Evolutionary conservation across 1,140 invertebrate genomes (phyloP), one percentile per base, ranked within the genome.

Genomic region (Pogonognathellus flavescens): DNA sequence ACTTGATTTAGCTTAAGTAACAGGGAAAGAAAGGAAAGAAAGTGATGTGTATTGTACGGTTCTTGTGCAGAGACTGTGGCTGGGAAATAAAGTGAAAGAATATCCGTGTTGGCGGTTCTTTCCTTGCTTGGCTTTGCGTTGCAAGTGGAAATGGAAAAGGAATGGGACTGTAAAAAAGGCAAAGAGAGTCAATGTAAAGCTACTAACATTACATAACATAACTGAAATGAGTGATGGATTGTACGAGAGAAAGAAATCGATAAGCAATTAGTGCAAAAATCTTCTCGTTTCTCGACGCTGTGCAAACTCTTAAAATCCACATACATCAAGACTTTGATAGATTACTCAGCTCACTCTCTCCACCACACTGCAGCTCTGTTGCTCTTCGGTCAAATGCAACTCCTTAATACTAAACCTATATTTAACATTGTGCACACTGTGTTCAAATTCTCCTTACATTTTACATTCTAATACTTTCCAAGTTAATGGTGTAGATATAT

Each of bases 251-350:
- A 70, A 59, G 31, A 82, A 82, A 86, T 86, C 85, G 82, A 86
- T 86, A 86, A 86, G 85, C 85, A 86, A 86, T 86, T 86, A 86
- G 85, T 86, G 18, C 82, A 62, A 86, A 86, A 86, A 86, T 83
- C 82, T 83, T 80, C 52, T 83, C 20, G 50, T 82, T 66, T 85
- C 82, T 84, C 82, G 14, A 72, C 7, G 53, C 18, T 76, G 70
- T 76, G 31, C 18, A 22, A 81, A 81, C 50, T 25, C 80, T 81
- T 81, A 81, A 81, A 81, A 81, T 81, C 80, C 53, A 22, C 52
- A 81, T 50, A 81, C 22, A 31, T 81, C 20, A 53, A 81, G 80
- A 81, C 80, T 81, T 81, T 81, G 80, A 81, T 81, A 81, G 80
- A 81, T 81, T 53, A 81, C 50, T 50, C 9, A 49, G 80, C 80